These are phyloP conservation scores for Drepana arcuata DNA, from an alignment of 1,140 invertebrate species.

Conservation along the genomic window DNA sequence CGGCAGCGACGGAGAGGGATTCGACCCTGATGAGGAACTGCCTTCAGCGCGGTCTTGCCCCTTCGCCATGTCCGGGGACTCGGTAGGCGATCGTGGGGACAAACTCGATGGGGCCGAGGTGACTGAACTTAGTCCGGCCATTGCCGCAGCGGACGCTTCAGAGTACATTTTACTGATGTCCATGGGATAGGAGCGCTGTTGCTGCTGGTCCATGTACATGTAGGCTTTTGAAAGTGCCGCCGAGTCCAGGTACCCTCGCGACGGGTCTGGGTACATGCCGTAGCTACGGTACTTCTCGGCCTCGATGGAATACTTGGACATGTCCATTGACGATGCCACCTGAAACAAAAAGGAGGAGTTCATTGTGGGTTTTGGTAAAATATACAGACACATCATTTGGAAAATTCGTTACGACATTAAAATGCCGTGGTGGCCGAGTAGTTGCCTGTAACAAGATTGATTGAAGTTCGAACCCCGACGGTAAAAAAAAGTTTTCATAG, in stretches of 20 bases:
- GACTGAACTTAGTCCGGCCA: conserved; percentile 52
- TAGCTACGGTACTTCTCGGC: conserved; percentile 83
- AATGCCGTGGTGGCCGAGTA: too few species aligned
- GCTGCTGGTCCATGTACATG: conserved; percentile 83
- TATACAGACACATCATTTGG: too few species aligned
- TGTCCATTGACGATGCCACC: conserved; percentile 83
- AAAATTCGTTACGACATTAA: too few species aligned
- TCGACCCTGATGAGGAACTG: conserved; percentile 75
- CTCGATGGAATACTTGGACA: conserved; percentile 83
- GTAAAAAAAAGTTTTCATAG: too few species aligned
- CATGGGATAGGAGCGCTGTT: conserved; percentile 73
- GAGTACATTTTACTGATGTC: conserved; percentile 81
- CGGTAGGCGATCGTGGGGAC: conserved; percentile 74
- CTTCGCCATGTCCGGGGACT: conserved; percentile 75
- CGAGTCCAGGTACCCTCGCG: conserved; percentile 81
- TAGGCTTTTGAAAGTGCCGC: conserved; percentile 85
- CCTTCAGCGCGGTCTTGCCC: conserved; percentile 72
- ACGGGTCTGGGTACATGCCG: conserved; percentile 79
- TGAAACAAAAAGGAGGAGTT: too few species aligned
- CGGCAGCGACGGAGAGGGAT: conserved; percentile 75
- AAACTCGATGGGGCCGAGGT: conserved; percentile 56
- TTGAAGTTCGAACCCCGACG: too few species aligned
- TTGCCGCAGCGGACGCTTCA: conserved; percentile 61
- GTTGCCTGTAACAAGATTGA: too few species aligned
- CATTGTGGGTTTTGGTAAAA: too few species aligned